Percentiles rank a stretch among this genome's conserved stretches.
These are phyloP conservation scores for Lates japonicus DNA, from an alignment of 2,797 vertebrate species.

Conservation along the genomic window DNA sequence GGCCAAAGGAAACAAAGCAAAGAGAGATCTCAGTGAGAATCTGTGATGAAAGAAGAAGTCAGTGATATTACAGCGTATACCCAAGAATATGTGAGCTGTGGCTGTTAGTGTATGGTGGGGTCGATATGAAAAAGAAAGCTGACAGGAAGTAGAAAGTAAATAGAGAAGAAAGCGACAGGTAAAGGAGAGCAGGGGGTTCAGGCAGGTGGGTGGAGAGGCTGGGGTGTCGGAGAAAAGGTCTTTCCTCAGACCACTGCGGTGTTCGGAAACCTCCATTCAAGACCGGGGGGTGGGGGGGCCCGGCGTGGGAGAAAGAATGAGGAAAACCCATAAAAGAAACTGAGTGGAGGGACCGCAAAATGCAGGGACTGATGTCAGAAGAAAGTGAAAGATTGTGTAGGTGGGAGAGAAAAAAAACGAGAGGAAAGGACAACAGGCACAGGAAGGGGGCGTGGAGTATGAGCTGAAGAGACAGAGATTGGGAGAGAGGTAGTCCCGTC, in stretches of 20 bases:
- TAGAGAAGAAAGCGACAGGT: slow-evolving; percentile 34
- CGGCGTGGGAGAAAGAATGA: slow-evolving; percentile 43
- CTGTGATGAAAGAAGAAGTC: slow-evolving; percentile 30
- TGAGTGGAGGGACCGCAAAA: slow-evolving; percentile 20
- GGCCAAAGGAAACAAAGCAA: slow-evolving; percentile 35
- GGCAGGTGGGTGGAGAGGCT: slow-evolving; percentile 53
- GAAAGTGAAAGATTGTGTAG: slow-evolving; percentile 60
- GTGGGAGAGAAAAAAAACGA: slow-evolving; percentile 38
- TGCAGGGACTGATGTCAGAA: slow-evolving; percentile 18
- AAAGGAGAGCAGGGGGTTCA: slow-evolving; percentile 37
- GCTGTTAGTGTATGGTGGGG: slow-evolving; percentile 5
- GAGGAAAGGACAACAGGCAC: slow-evolving; percentile 42
- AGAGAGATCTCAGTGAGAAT: slow-evolving; percentile 26
- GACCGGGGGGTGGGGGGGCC: slow-evolving; percentile 32
- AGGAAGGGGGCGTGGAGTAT: slow-evolving; percentile 55
- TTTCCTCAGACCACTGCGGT: slow-evolving; percentile 70
- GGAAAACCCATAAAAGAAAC: slow-evolving; percentile 58
- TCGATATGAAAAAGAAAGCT: slow-evolving; percentile 35
- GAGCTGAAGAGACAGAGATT: slow-evolving; percentile 48
- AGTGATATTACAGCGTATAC: slow-evolving; percentile 28
- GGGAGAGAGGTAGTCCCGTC: slow-evolving; percentile 76
- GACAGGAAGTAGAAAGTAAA: slow-evolving; percentile 29
- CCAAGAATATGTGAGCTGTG: slow-evolving; percentile 15
- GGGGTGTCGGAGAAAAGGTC: slow-evolving; percentile 58
- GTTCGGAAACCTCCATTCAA: slow-evolving; percentile 75